Evolutionary conservation across 2,888 invertebrate genomes (phyloP).

Genomic region (Metopia argyrocephala): DNA sequence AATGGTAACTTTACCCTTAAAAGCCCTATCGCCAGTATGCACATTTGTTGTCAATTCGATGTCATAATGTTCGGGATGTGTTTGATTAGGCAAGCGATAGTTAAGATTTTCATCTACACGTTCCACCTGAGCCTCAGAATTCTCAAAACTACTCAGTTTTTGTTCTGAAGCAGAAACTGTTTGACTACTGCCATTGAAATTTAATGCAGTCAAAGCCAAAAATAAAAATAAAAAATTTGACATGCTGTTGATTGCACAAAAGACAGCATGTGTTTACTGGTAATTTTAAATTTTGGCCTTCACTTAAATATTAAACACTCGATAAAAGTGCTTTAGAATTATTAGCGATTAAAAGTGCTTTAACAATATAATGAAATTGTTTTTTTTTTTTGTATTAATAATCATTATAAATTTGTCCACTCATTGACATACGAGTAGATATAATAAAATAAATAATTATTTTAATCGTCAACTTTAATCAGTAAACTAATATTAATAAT

Average conservation of each 20-base stretch:
- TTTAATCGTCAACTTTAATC: no score
- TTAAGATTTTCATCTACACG: constrained; percentile 60
- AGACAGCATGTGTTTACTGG: constrained; percentile 35
- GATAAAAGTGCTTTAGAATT: background rate
- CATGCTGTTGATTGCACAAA: constrained; percentile 62
- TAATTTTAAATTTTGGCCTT: background rate
- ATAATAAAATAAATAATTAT: no score
- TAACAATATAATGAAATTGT: no score
- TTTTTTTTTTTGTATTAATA: no score
- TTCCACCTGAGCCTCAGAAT: constrained; percentile 41
- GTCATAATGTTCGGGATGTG: constrained; percentile 80
- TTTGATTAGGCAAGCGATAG: constrained; percentile 80
- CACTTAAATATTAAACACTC: background rate
- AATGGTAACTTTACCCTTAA: constrained; percentile 70
- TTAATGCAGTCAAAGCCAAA: constrained; percentile 68
- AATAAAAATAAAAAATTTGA: constrained; percentile 41
- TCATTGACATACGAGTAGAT: no score
- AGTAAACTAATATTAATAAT: no score
- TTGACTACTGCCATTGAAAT: constrained; percentile 64
- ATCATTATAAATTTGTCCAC: no score
- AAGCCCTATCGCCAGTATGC: constrained; percentile 68
- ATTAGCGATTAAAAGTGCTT: background rate
- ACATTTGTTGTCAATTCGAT: constrained; percentile 71
- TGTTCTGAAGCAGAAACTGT: constrained; percentile 35
- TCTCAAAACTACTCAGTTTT: background rate